phyloP scores from a whole-genome alignment of 1,140 invertebrate species.

The Ceratina calcarata region DNA sequence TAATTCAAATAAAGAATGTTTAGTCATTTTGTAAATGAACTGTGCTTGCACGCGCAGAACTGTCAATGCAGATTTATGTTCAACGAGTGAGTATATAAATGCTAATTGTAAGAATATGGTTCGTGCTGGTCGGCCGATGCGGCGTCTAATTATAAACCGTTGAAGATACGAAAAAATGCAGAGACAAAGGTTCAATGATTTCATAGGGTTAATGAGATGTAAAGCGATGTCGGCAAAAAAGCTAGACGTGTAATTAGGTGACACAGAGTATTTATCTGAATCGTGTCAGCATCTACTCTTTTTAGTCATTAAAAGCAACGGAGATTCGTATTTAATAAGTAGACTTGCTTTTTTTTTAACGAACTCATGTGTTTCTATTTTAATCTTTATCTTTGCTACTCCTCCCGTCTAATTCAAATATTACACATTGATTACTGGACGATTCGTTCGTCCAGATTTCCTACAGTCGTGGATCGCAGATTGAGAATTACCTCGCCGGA shows the following conservation, averaged over 20 bases:
- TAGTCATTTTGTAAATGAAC: too few relatives aligned
- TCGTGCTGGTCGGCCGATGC: neutral
- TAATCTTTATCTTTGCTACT: neutral
- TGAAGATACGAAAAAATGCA: too few relatives aligned
- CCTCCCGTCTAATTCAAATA: neutral
- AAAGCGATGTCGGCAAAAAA: neutral
- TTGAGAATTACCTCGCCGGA: conserved; percentile 9
- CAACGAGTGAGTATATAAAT: neutral
- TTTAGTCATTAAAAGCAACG: too few relatives aligned
- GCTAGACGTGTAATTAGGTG: too few relatives aligned
- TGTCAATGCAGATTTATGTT: neutral
- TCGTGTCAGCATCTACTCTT: too few relatives aligned
- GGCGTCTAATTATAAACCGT: neutral
- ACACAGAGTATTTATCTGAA: too few relatives aligned
- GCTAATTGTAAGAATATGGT: neutral
- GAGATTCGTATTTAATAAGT: too few relatives aligned
- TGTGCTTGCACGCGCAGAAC: too few relatives aligned
- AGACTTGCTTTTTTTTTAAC: too few relatives aligned
- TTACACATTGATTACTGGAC: conserved; percentile 1
- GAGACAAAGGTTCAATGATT: neutral
- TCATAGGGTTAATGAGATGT: conserved; percentile 3
- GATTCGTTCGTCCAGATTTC: conserved; percentile 10
- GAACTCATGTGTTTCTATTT: neutral
- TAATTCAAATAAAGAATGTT: too few relatives aligned
- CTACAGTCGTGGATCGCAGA: neutral